Evolutionary conservation across 2,113 vertebrate genomes (phyloP), one percentile per base, ranked within the genome.

Genomic region (Clarias magur): DNA sequence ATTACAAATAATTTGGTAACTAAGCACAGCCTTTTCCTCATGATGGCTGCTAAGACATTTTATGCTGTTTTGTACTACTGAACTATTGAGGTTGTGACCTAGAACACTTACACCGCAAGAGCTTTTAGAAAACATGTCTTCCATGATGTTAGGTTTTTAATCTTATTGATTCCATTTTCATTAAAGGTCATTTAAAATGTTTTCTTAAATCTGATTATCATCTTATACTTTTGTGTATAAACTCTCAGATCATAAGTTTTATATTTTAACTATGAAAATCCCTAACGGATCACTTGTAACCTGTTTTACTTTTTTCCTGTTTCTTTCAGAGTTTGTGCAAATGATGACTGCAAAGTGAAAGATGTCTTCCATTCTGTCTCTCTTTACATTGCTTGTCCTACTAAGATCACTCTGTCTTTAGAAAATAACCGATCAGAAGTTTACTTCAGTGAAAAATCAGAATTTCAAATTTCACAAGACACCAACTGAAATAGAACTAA

Each of bases 301-400:
- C 62, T 59, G 27, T 48, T 48, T 62, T 23, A 25, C 30, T 80
- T 25, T 38, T 87, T 84, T 48, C 48, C 75, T 81, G 19, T 62
- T 81, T 34, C 54, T 84, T 85, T 0, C 96, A 98, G 97, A 98
- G 93, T 97, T 98, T 87, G 97, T 98, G 94, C 97, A 98, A 92
- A 98, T 97, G 97, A 98, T 97, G 97, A 98, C 96, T 0, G 96
- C 96, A 57, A 98, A 98, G 95, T 98, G 97, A 97, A 93, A 92
- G 91, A 88, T 89, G 78, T 59, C 67, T 81, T 89, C 67, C 87
- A 86, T 79, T 81, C 91, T 92, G 11, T 85, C 48, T 90, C 48
- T 90, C 92, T 92, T 89, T 91, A 91, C 91, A 94, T 94, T 95
- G 95, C 95, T 95, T 91, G 92, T 96, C 95, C 95, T 96, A 93